Evolutionary conservation across 2,113 vertebrate species (phyloP), one percentile per base, ranked within the genome.

Genomic region (Neopipo cinnamomea): DNA sequence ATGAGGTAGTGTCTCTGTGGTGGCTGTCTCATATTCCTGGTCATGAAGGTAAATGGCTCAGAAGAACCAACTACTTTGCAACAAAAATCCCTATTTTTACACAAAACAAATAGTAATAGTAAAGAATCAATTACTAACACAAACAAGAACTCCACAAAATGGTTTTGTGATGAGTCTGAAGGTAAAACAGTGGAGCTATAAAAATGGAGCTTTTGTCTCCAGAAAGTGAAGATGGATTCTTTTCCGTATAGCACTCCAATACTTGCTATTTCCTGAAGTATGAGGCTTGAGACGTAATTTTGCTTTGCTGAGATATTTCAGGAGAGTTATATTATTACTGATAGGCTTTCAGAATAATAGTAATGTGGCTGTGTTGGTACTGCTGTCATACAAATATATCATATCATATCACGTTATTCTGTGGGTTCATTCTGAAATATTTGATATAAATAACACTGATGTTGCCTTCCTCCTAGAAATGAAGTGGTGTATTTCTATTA

Each of bases 31-130:
- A 22, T 50, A 68, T 68, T 86, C 39, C 67, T 88, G 61, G 24
- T 67, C 88, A 76, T 63, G 76, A 94, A 91, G 81, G 95, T 52
- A 91, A 94, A 95, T 82, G 52, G 56, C 55, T 92, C 20, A 90
- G 62, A 85, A 96, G 78, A 83, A 82, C 46, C 20, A 92, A 47
- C 39, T 82, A 21, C 41, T 95, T 91, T 81, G 63, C 63, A 74
- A 87, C 23, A 82, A 71, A 85, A 85, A 88, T 53, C 68, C 62
- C 2, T 61, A 83, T 70, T 88, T 41, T 76, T 85, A 84, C 65
- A 76, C 39, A 72, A 72, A 88, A 74, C 39, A 83, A 95, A 91
- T 81, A 95, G 78, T 74, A 79, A 82, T 20, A 63, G 11, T 20
- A 88, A 41, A 58, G 52, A 91, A 79, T 49, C 18, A 74, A 67